Percentiles rank a stretch among this genome's conserved stretches.
Conservation (phyloP, 1,140 invertebrate species). For the Panagrolaimus sp. region DNA sequence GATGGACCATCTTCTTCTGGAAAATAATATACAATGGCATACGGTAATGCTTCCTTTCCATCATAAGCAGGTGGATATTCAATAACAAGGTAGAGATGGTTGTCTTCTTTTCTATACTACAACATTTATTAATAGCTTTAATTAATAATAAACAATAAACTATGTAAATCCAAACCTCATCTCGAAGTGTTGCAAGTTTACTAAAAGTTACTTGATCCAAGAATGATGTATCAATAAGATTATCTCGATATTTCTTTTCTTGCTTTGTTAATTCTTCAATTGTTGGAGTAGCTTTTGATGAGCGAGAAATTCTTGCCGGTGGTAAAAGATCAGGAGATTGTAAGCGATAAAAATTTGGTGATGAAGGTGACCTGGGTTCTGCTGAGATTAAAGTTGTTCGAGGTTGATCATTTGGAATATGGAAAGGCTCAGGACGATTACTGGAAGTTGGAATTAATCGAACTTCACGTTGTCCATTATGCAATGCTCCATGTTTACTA, state of each 20-base stretch:
- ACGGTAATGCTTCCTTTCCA: background rate
- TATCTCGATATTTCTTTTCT: background rate
- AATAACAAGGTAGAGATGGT: background rate
- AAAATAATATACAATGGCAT: background rate
- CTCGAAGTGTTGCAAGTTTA: background rate
- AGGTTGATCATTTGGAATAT: background rate
- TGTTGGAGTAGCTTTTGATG: background rate
- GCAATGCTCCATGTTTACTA: conserved; percentile 66
- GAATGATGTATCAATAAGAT: conserved; percentile 5
- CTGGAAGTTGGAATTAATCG: conserved; percentile 62
- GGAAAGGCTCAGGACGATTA: conserved; percentile 3
- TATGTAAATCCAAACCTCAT: background rate
- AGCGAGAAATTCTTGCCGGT: background rate
- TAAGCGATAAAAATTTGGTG: background rate
- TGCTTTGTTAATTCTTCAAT: background rate
- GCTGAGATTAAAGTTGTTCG: background rate
- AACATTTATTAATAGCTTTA: background rate
- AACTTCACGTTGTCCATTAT: conserved; percentile 65
- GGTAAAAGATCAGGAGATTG: background rate
- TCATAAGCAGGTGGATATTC: background rate
- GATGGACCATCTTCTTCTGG: background rate
- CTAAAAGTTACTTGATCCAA: background rate
- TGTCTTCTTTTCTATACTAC: background rate
- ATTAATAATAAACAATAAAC: too few species aligned
- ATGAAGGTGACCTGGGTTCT: background rate